Evolutionary conservation across 2,797 vertebrate genomes (phyloP).

Genomic region (Cyprinodon diabolis): DNA sequence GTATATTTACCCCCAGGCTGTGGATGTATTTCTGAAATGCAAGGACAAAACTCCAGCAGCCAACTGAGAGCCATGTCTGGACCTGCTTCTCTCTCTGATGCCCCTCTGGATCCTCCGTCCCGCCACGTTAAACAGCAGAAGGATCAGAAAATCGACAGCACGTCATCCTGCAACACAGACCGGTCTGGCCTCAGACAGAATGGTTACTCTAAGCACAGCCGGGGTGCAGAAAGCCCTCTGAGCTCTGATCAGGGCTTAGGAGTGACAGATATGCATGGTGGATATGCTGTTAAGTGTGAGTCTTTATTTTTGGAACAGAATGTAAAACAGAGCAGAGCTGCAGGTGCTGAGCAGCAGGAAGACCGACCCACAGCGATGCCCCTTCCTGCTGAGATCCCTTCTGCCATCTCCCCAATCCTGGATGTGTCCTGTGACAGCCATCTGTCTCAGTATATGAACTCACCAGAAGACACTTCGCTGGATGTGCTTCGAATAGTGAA

Average conservation of each 20-base stretch:
- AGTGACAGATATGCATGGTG: slow-evolving; percentile 3
- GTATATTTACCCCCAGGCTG: slow-evolving; percentile 32
- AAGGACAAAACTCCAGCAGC: slow-evolving; percentile 30
- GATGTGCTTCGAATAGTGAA: slow-evolving; percentile 77
- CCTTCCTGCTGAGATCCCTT: slow-evolving; percentile 3
- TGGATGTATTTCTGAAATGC: slow-evolving; percentile 34
- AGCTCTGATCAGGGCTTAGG: slow-evolving; percentile 20
- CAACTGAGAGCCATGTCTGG: slow-evolving; percentile 49
- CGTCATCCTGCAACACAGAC: background rate
- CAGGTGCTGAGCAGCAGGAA: slow-evolving; percentile 20
- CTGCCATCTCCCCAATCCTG: slow-evolving; percentile 1
- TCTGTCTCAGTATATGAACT: slow-evolving; percentile 6
- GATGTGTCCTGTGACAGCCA: background rate
- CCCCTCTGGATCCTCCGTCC: slow-evolving; percentile 2
- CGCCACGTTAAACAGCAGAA: slow-evolving; percentile 21
- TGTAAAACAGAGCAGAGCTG: slow-evolving; percentile 6
- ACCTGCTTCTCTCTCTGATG: slow-evolving; percentile 34
- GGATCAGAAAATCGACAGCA: slow-evolving; percentile 20
- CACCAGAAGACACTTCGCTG: slow-evolving; percentile 35
- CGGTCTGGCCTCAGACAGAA: slow-evolving; percentile 23
- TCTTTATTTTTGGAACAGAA: slow-evolving; percentile 10
- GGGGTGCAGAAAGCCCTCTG: slow-evolving; percentile 19
- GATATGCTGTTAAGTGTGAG: slow-evolving; percentile 5
- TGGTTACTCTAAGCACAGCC: slow-evolving; percentile 15
- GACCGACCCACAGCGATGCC: background rate